Evolutionary conservation across 2,797 vertebrate species (phyloP).

Genomic region (Cygnus olor): DNA sequence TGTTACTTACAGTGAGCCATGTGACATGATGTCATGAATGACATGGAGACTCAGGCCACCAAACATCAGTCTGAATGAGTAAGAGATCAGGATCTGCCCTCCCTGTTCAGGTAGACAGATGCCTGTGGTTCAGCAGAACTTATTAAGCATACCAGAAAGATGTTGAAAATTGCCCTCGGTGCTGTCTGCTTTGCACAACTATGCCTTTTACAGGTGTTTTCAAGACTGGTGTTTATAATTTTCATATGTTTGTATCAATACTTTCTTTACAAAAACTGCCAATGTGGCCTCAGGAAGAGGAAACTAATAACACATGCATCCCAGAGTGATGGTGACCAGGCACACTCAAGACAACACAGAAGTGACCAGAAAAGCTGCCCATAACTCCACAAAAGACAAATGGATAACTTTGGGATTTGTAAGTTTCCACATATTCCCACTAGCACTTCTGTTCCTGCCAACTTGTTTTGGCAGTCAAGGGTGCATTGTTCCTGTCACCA

Average conservation of each 20-base stretch:
- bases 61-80: background rate
- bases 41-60: background rate
- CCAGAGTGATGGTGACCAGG: background rate
- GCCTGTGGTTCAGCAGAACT: background rate
- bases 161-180: background rate
- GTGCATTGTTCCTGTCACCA: background rate
- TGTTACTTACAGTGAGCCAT: background rate
- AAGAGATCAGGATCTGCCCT: background rate
- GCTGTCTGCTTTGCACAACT: background rate
- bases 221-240: background rate
- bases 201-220: background rate
- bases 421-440: background rate
- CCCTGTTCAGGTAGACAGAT: background rate
- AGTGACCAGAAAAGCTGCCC: background rate
- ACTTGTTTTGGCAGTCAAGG: background rate
- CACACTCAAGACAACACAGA: background rate
- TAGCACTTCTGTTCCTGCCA: background rate
- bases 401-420: background rate
- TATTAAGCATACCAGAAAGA: background rate
- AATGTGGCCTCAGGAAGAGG: background rate
- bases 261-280: background rate
- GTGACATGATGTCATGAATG: too few relatives aligned
- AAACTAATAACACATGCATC: background rate
- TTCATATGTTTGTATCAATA: background rate
- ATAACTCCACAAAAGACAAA: background rate